phyloP scores from a whole-genome alignment of 2,113 vertebrate species.

The Zosterops borbonicus region DNA sequence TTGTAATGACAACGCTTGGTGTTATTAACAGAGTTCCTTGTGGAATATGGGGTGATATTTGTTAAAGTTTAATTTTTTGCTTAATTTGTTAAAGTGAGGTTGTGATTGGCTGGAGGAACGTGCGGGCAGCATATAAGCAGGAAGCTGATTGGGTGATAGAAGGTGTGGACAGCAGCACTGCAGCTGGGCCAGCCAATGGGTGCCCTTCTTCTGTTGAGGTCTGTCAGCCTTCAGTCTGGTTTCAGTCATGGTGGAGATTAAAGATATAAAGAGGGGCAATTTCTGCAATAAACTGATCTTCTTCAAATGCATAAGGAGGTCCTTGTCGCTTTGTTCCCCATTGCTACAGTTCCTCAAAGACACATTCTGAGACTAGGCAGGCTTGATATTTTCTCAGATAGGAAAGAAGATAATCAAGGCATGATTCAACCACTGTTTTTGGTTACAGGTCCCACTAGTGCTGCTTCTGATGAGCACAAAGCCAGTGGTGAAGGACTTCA shows the following conservation, averaged over 20 bases:
- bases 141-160: neutral
- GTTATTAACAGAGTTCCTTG: neutral
- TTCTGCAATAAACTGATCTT: too few species aligned
- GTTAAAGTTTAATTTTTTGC: neutral
- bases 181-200: neutral
- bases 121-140: too few species aligned
- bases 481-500: neutral
- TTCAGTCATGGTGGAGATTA: neutral
- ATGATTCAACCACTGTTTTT: neutral
- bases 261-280: neutral
- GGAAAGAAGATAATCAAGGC: neutral
- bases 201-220: neutral
- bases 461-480: neutral
- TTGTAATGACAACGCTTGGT: neutral
- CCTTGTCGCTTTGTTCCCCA: neutral
- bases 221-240: neutral
- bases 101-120: neutral
- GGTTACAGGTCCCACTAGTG: neutral
- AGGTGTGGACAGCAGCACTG: neutral
- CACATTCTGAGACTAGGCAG: neutral
- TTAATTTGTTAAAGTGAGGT: neutral
- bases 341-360: neutral
- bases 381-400: neutral
- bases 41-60: neutral
- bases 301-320: neutral